Evolutionary conservation across 2,888 invertebrate genomes (phyloP), one percentile per base, ranked within the genome.

Genomic region (Entomobrya multifasciata): DNA sequence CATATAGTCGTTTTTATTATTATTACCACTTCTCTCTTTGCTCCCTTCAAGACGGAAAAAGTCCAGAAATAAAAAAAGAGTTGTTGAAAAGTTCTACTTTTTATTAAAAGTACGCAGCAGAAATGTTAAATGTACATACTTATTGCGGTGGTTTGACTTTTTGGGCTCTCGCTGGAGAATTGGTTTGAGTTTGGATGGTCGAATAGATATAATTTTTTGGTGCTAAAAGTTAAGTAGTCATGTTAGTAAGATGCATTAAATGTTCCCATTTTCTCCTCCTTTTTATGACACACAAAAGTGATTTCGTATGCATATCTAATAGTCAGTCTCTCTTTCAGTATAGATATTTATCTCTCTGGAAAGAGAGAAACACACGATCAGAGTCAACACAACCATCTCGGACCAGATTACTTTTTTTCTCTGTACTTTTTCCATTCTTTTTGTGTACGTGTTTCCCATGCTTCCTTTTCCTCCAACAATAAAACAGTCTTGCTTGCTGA

Each of bases 261-360:
- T 60, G 83, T 67, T 76, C 76, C 55, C 55, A 76, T 76, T 60
- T 81, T 83, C 83, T 52, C 77, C 83, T 77, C 77, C 83, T 57
- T 83, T 83, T 83, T 83, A 83, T 83, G 83, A 83, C 83, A 77
- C 74, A 70, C 47, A 76, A 65, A 83, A 77, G 52, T 65, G 83
- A 83, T 83, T 83, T 76, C 49, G 65, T 65, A 83, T 83, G 83
- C 83, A 83, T 62, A 65, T 55, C 60, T 62, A 30, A 57, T 5
- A 22, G 57, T 25, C 36, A n/a, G n/a, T n/a, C n/a, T n/a, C n/a
- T n/a, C n/a, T n/a, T n/a, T n/a, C n/a, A n/a, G n/a, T n/a, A n/a
- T n/a, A n/a, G n/a, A n/a, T n/a, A n/a, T n/a, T n/a, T n/a, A n/a
- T n/a, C n/a, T n/a, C n/a, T n/a, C n/a, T n/a, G n/a, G n/a, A n/a